A percentile compares a stretch with the other conserved stretches of the same genome.
Conservation (phyloP, 2,113 vertebrate genomes). For the Motacilla alba region DNA sequence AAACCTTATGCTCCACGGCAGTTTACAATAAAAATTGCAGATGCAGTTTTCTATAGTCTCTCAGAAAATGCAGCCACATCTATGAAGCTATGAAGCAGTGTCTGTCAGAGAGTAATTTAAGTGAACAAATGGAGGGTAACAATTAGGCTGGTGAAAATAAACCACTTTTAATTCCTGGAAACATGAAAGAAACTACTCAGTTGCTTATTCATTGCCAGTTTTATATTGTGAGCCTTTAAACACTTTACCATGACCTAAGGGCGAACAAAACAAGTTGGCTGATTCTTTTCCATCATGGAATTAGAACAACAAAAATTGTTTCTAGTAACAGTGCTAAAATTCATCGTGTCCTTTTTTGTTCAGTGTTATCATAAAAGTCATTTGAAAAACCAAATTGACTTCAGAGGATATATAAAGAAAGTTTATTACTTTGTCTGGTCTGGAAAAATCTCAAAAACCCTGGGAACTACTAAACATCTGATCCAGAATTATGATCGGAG, state of each 20-base stretch:
- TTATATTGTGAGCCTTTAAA: not conserved
- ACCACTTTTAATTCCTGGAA: not conserved
- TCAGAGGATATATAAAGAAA: not conserved
- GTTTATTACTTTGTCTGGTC: slow-evolving; percentile 14
- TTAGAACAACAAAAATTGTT: slow-evolving; percentile 33
- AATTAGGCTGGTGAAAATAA: not conserved
- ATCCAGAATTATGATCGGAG: not conserved
- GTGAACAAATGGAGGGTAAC: not conserved
- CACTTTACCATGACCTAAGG: slow-evolving; percentile 34
- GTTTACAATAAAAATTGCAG: not conserved
- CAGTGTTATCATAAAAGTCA: slow-evolving; percentile 3
- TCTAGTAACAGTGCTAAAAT: slow-evolving; percentile 31
- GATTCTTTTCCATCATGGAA: slow-evolving; percentile 15
- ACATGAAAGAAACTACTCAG: not conserved
- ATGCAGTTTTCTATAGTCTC: not conserved
- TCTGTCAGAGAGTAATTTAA: not conserved
- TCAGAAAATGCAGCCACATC: not conserved
- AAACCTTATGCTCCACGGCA: not conserved
- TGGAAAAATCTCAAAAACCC: slow-evolving; percentile 11
- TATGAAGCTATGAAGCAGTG: not conserved
- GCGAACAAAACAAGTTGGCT: slow-evolving; percentile 24
- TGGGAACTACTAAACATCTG: not conserved
- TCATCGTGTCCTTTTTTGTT: slow-evolving; percentile 29
- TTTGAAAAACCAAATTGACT: slow-evolving; percentile 58
- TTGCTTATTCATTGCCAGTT: not conserved